Percentiles rank a stretch among this genome's conserved stretches.
phyloP scores from a whole-genome alignment of 2,113 vertebrate species.

The Hirundichthys speculiger region DNA sequence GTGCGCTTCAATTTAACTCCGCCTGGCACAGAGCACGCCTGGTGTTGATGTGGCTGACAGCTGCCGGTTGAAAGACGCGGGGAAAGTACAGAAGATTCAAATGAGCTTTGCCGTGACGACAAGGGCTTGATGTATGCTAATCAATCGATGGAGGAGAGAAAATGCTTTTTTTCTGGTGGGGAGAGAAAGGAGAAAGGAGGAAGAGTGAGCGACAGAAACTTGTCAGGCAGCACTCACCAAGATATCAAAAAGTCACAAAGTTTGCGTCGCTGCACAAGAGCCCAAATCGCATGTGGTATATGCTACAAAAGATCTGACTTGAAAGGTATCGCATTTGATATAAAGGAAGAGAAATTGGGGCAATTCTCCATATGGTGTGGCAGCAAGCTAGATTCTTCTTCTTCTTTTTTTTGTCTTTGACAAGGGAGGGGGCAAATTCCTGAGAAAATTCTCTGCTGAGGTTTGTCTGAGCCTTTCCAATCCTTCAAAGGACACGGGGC shows the following conservation, averaged over 20 bases:
- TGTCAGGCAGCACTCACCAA: conserved; percentile 69
- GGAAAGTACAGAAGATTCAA: conserved; percentile 71
- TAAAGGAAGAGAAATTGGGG: conserved; percentile 72
- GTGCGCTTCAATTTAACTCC: conserved; percentile 77
- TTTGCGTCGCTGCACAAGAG: conserved; percentile 70
- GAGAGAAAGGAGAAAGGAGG: conserved; percentile 12
- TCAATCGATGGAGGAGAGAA: conserved; percentile 71
- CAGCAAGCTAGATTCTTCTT: conserved; percentile 37
- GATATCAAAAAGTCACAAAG: conserved; percentile 74
- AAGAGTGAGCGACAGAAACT: conserved; percentile 71
- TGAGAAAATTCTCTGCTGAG: conserved; percentile 54
- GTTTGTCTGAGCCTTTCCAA: conserved; percentile 57
- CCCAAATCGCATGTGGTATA: conserved; percentile 73
- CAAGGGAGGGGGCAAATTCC: conserved; percentile 53
- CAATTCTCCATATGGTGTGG: conserved; percentile 66
- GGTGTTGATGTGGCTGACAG: conserved; percentile 79
- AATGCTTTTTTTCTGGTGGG: conserved; percentile 45
- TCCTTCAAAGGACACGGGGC: conserved; percentile 59
- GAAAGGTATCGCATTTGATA: conserved; percentile 58
- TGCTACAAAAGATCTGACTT: conserved; percentile 65
- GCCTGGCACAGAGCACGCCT: conserved; percentile 62
- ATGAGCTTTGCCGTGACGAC: conserved; percentile 72
- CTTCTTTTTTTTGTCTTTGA: conserved; percentile 38
- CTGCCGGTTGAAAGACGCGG: conserved; percentile 78
- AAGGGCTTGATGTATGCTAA: conserved; percentile 78